These are phyloP conservation scores for Eilema griseolum DNA, from an alignment of 2,888 invertebrate genomes.

Conservation along the genomic window DNA sequence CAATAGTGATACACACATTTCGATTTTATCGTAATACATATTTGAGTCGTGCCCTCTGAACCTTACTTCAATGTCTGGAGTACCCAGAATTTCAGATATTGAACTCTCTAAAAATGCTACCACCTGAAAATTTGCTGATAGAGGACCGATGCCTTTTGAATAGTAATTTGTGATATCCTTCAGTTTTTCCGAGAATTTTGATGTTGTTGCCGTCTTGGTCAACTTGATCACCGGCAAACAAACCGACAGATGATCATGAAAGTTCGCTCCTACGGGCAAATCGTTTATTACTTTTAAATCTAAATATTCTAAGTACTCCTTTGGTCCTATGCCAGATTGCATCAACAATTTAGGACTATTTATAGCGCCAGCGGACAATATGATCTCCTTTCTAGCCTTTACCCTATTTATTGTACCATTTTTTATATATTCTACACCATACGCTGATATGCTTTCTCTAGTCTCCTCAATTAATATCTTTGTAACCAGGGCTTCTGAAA, in stretches of 20 bases:
- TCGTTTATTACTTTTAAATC: conserved; percentile 69
- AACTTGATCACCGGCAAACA: conserved; percentile 79
- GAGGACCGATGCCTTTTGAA: conserved; percentile 74
- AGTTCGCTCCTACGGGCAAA: conserved; percentile 79
- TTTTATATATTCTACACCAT: conserved; percentile 75
- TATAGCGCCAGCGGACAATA: conserved; percentile 78
- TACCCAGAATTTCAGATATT: conserved; percentile 74
- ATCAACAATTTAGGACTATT: conserved; percentile 80
- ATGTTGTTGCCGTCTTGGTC: conserved; percentile 70
- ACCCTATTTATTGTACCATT: conserved; percentile 75
- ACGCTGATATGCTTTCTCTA: conserved; percentile 60
- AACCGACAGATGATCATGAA: conserved; percentile 81
- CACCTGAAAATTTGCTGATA: conserved; percentile 82
- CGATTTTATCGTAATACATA: conserved; percentile 81
- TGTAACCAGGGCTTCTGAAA: conserved; percentile 78
- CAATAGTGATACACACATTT: conserved; percentile 77
- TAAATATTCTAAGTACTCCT: conserved; percentile 80
- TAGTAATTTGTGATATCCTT: conserved; percentile 80
- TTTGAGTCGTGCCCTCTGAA: conserved; percentile 81
- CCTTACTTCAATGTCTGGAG: conserved; percentile 79
- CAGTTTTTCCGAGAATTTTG: conserved; percentile 74
- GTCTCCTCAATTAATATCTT: conserved; percentile 68
- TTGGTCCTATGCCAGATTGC: conserved; percentile 82
- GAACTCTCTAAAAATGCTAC: conserved; percentile 76
- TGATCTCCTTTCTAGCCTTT: conserved; percentile 73